Conservation (phyloP, 2,113 vertebrate genomes). For the Ahaetulla prasina region DNA sequence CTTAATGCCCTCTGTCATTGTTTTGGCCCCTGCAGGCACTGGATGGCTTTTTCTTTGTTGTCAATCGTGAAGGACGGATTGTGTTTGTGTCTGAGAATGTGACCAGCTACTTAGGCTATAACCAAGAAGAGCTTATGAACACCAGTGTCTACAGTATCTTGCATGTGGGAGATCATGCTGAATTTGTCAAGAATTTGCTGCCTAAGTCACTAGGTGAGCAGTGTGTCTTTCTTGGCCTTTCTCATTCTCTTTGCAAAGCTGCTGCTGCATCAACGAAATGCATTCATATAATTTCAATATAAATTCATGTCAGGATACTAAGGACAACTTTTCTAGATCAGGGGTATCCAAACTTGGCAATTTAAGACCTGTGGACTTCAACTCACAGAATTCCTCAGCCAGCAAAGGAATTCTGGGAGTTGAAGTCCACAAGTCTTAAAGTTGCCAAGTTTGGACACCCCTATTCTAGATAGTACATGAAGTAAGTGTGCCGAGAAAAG, state of each 20-base stretch:
- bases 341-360: no score
- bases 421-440: no score
- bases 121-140: conserved; percentile 93
- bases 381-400: no score
- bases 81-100: conserved; percentile 95
- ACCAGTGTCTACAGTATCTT: conserved; percentile 96
- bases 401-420: no score
- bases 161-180: conserved; percentile 91
- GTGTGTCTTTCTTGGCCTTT: not conserved
- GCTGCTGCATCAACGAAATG: not conserved
- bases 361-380: no score
- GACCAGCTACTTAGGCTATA: conserved; percentile 87
- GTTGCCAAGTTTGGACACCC: no score
- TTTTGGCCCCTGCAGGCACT: conserved; percentile 74
- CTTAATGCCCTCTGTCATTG: not conserved
- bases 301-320: not conserved
- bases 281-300: not conserved
- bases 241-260: not conserved
- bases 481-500: not conserved
- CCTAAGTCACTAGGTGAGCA: conserved; percentile 87
- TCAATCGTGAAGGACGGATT: conserved; percentile 91
- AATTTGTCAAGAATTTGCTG: conserved; percentile 90
- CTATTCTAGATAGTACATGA: not conserved
- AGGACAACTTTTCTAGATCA: no score
- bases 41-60: conserved; percentile 94